Conservation (phyloP, 2,888 invertebrate genomes). For the Drosophila neotestacea region DNA sequence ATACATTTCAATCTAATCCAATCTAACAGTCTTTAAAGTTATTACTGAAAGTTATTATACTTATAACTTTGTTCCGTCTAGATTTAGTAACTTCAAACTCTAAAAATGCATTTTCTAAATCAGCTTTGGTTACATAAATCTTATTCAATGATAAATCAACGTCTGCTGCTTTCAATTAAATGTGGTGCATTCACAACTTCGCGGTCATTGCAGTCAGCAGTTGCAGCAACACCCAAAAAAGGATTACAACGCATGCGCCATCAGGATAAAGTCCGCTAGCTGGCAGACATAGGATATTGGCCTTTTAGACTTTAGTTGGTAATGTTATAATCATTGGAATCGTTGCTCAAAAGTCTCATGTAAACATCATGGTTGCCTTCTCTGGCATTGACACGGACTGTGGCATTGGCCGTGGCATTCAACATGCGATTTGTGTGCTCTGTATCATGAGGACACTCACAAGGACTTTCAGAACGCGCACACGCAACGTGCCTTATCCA, state of each 20-base stretch:
- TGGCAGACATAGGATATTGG: constrained; percentile 65
- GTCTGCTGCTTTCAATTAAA: not conserved
- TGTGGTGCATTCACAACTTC: constrained; percentile 9
- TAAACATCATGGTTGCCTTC: constrained; percentile 12
- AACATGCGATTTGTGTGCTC: constrained; percentile 26
- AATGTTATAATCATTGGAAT: constrained; percentile 62
- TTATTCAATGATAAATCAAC: constrained; percentile 1
- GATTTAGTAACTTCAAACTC: not conserved
- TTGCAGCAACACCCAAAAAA: constrained; percentile 27
- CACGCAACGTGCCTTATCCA: constrained; percentile 11
- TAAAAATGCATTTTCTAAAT: not conserved
- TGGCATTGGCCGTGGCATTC: constrained; percentile 60
- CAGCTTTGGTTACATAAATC: not conserved
- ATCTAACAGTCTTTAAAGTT: too few relatives aligned
- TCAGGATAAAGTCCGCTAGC: constrained; percentile 21
- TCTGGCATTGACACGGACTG: constrained; percentile 69
- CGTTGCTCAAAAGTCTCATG: constrained; percentile 27
- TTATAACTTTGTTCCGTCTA: too few relatives aligned
- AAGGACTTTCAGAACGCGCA: constrained; percentile 2
- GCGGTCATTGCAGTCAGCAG: constrained; percentile 27
- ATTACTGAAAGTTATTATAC: too few relatives aligned
- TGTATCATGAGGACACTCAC: constrained; percentile 4
- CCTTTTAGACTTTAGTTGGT: constrained; percentile 58
- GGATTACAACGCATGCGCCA: constrained; percentile 60
- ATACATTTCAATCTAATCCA: too few relatives aligned